Evolutionary conservation across 2,888 invertebrate species (phyloP).

Genomic region (Torymus auratus): DNA sequence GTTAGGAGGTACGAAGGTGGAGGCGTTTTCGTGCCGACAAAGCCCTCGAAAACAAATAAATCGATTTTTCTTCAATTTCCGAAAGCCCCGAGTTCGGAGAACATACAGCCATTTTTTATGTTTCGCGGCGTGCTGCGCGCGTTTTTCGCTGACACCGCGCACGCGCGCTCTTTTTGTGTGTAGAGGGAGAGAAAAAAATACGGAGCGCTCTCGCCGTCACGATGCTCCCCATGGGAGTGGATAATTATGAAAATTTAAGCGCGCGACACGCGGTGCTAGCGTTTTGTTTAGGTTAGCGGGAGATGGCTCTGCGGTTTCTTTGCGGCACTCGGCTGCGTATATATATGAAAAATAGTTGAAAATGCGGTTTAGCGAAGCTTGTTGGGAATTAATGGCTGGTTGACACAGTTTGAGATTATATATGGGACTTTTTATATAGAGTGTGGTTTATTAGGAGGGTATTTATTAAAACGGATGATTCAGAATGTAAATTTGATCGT

Average conservation of each 20-base stretch:
- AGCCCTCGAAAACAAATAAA: slow-evolving; percentile 57
- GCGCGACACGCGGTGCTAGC: no score
- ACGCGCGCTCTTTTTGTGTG: neutral
- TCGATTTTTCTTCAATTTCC: slow-evolving; percentile 58
- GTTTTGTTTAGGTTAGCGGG: no score
- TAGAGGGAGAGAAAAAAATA: slow-evolving; percentile 15
- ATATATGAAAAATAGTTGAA: no score
- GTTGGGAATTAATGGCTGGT: neutral
- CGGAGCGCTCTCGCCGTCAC: neutral
- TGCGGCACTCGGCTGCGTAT: no score
- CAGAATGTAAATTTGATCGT: no score
- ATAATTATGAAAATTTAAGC: slow-evolving; percentile 47
- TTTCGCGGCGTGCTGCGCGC: slow-evolving; percentile 11
- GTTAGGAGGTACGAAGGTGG: neutral
- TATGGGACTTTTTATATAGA: neutral
- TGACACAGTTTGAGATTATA: no score
- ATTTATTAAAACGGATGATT: no score
- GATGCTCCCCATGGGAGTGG: slow-evolving; percentile 1
- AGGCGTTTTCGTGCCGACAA: slow-evolving; percentile 56
- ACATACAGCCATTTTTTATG: slow-evolving; percentile 53
- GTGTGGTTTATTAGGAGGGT: neutral
- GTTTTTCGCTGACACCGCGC: slow-evolving; percentile 21
- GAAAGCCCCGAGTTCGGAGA: slow-evolving; percentile 44
- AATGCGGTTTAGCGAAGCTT: neutral
- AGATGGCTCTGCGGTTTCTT: no score